Base-by-base conservation (phyloP, 2,113 vertebrate genomes). In the Lonchura striata region DNA sequence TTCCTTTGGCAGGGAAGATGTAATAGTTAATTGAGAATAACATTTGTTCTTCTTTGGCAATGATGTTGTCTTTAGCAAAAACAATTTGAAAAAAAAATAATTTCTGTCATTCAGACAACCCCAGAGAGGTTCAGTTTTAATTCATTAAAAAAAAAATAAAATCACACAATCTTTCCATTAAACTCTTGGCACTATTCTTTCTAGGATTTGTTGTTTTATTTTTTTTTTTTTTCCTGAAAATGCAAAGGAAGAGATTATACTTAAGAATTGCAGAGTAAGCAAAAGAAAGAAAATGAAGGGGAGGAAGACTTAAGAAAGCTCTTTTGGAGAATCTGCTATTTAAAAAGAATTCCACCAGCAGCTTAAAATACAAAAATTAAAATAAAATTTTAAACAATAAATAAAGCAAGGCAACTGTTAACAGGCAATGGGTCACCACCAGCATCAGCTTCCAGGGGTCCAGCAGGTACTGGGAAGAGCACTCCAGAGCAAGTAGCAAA, bases 1-100 rank as follows among this genome's bases (percentile, higher is more conserved):
- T 61, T 75, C 37, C n/a, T 72, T 65, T 86, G 74, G 71, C 28
- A 37, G 56, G 39, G n/a, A 86, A 78, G 27, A 90, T 12, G 11
- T 30, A 92, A 60, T 15, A 86, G 11, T 57, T 88, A 20, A 66
- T 4, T 61, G 49, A 61, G 30, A 92, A 76, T 31, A 82, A 88
- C 39, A 64, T 81, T 90, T 78, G 33, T 52, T 96, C 30, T 50
- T 94, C 54, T 90, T 86, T 41, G 76, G 70, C 33, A 80, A 50
- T 69, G 60, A 46, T 76, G 64, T 23, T 95, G 79, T 50, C 79
- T 94, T 75, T 47, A 94, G 70, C 37, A 95, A n/a, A n/a, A n/a
- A 89, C 57, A 65, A 33, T 57, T 75, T 2, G 2, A 0, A 20
- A 70, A 82, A 64, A 60, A 1, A 60, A 1, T 22, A 0, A 22